Percentiles rank a stretch among this genome's conserved stretches.
Evolutionary conservation across 2,797 vertebrate species (phyloP).

Genomic region (Loris lydekkerianus): DNA sequence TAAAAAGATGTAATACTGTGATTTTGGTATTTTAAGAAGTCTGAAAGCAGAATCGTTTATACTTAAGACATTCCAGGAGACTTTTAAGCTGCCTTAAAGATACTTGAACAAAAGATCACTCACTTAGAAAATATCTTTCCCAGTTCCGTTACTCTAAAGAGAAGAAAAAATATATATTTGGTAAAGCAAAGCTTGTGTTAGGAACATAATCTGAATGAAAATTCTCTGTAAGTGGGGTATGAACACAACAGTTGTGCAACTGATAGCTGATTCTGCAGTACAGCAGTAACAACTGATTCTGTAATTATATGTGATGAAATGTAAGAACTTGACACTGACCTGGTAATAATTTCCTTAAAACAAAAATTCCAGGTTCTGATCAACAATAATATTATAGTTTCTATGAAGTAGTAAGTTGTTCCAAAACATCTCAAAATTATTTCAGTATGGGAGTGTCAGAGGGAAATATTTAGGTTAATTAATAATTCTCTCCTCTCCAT

Average conservation of each 20-base stretch:
- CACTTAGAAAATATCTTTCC: conserved; percentile 37
- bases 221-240: not conserved
- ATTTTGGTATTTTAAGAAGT: conserved; percentile 68
- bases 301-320: accelerated
- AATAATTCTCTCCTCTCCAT: not conserved
- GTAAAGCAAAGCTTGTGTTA: not conserved
- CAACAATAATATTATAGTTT: not conserved
- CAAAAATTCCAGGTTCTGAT: not conserved
- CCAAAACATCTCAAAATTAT: not conserved
- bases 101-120: conserved; percentile 49
- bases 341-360: not conserved
- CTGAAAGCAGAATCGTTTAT: conserved; percentile 70
- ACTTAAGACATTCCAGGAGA: conserved; percentile 32
- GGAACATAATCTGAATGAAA: not conserved
- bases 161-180: not conserved
- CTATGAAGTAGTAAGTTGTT: not conserved
- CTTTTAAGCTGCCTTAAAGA: conserved; percentile 22
- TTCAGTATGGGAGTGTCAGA: not conserved
- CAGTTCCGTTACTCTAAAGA: not conserved
- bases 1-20: conserved; percentile 54
- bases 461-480: not conserved
- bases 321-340: accelerated
- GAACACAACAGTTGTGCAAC: accelerated
- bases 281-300: not conserved
- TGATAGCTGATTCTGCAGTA: no score